phyloP scores from a whole-genome alignment of 1,140 invertebrate species.

The Drosophila orosa region DNA sequence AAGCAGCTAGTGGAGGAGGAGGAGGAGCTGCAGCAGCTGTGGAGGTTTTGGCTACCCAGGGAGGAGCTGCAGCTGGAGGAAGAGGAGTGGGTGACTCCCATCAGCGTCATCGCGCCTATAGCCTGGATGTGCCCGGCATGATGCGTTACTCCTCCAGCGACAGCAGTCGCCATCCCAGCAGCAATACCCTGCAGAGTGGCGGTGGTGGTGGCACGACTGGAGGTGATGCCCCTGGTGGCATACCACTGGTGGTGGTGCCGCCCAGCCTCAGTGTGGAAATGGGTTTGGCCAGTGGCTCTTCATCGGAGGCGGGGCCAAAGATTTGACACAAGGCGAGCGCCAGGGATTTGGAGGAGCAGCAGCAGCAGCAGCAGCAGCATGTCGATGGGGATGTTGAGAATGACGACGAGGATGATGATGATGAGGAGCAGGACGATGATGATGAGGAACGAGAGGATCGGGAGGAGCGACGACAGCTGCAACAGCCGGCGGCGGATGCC shows the following conservation, averaged over 20 bases:
- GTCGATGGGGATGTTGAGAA: not conserved
- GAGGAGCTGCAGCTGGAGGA: not conserved
- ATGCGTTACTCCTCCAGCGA: conserved; percentile 64
- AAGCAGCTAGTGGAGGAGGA: conserved; percentile 12
- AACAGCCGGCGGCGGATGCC: conserved; percentile 35
- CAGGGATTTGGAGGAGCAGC: conserved; percentile 44
- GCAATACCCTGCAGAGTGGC: conserved; percentile 75
- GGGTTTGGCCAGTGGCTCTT: conserved; percentile 66
- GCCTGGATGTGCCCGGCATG: conserved; percentile 75
- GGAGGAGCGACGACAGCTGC: conserved; percentile 29
- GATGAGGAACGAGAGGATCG: conserved; percentile 7
- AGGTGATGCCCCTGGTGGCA: conserved; percentile 11
- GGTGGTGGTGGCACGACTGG: not conserved
- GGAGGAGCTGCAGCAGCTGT: not conserved
- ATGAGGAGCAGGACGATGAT: conserved; percentile 23
- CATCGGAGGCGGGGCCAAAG: conserved; percentile 68
- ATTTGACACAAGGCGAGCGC: conserved; percentile 83
- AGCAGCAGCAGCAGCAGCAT: conserved; percentile 1
- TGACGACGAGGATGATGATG: conserved; percentile 7
- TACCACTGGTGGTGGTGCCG: too few species aligned
- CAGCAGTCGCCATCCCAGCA: conserved; percentile 80
- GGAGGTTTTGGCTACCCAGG: not conserved
- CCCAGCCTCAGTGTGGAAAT: conserved; percentile 67
- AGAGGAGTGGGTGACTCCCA: conserved; percentile 13
- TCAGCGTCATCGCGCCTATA: conserved; percentile 77